A percentile compares a stretch with the other conserved stretches of the same genome.
phyloP scores from a whole-genome alignment of 2,113 vertebrate species.

The Amblyopsis rosae region DNA sequence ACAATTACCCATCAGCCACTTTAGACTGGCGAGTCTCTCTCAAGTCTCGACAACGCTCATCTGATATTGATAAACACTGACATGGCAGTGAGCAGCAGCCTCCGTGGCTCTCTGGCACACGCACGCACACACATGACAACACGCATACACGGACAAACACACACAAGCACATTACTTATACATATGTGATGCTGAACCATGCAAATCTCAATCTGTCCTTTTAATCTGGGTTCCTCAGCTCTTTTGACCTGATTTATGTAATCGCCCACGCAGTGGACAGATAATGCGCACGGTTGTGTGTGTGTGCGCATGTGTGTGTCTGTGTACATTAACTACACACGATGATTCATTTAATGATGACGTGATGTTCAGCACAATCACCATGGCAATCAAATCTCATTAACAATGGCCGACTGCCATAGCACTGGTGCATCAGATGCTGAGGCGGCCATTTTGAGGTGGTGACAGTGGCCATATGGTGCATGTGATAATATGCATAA shows the following conservation, averaged over 20 bases:
- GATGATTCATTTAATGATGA: constrained; percentile 6
- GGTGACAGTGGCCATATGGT: constrained; percentile 36
- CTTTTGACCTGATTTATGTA: constrained; percentile 8
- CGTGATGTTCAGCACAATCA: constrained; percentile 14
- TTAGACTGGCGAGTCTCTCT: constrained; percentile 50
- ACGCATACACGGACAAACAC: neutral
- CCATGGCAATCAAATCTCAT: constrained; percentile 35
- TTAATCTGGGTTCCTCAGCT: constrained; percentile 49
- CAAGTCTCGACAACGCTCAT: constrained; percentile 40
- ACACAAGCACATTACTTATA: neutral
- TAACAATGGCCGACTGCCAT: constrained; percentile 20
- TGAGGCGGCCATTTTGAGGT: constrained; percentile 42
- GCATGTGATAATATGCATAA: constrained; percentile 14
- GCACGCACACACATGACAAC: neutral
- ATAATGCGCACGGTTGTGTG: constrained; percentile 3
- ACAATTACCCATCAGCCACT: constrained; percentile 69
- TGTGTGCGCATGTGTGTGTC: neutral
- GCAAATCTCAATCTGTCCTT: constrained; percentile 48
- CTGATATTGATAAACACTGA: constrained; percentile 59
- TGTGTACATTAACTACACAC: neutral
- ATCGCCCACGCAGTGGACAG: no score
- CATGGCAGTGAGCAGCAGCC: constrained; percentile 18
- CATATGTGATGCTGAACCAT: constrained; percentile 13
- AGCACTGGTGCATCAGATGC: constrained; percentile 19
- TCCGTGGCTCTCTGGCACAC: neutral